A percentile compares a stretch with the other conserved stretches of the same genome.
phyloP scores from a whole-genome alignment of 2,113 vertebrate genomes.

The Proteles cristata region DNA sequence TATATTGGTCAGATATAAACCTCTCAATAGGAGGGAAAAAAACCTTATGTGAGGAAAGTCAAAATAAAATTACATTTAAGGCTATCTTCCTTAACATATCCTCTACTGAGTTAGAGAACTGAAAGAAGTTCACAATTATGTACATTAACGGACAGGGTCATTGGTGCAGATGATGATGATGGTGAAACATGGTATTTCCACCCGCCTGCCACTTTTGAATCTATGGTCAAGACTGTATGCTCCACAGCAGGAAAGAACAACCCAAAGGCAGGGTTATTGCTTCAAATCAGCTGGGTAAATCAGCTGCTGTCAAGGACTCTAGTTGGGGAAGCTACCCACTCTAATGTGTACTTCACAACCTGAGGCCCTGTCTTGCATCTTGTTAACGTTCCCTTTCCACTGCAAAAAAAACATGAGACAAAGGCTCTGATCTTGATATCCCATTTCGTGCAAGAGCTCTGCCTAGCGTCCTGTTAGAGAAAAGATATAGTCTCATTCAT shows the following conservation, averaged over 20 bases:
- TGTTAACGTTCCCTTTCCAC: not conserved
- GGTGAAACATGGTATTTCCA: not conserved
- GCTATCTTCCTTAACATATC: not conserved
- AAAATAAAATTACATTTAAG: slow-evolving; percentile 19
- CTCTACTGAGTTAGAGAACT: not conserved
- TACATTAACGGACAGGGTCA: not conserved
- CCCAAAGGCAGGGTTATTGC: not conserved
- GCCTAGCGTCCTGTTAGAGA: not conserved
- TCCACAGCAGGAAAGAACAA: not conserved
- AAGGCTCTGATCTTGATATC: not conserved
- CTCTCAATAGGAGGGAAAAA: not conserved
- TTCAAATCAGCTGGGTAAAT: not conserved
- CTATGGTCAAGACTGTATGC: not conserved
- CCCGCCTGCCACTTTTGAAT: not conserved
- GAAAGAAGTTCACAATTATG: not conserved
- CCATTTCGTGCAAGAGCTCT: not conserved
- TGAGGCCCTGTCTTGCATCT: not conserved
- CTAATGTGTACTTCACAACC: not conserved
- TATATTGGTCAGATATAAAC: not conserved
- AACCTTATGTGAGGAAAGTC: not conserved
- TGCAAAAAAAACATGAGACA: not conserved
- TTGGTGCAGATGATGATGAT: not conserved
- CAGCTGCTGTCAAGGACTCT: not conserved
- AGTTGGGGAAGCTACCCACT: not conserved
- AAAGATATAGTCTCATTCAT: not conserved